A percentile compares a stretch with the other conserved stretches of the same genome.
Conservation (phyloP, 2,797 vertebrate species). For the Hylomyscus alleni region DNA sequence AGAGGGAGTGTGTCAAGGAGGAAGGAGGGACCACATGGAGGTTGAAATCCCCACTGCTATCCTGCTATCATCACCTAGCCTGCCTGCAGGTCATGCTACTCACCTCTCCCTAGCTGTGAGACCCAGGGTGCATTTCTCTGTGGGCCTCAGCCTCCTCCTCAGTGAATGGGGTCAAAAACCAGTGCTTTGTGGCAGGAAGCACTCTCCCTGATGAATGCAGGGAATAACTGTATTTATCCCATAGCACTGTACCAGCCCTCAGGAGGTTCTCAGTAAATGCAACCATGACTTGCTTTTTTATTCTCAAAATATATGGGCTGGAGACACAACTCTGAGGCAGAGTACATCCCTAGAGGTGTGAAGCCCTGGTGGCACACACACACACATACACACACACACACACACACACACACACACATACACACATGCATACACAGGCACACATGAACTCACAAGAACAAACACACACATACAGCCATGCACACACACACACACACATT, state of each 20-base stretch:
- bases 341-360: neutral
- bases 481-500: too few species aligned
- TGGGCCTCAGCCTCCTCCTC: neutral
- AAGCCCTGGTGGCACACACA: neutral
- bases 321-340: neutral
- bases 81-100: neutral
- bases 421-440: neutral
- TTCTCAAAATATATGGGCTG: slow-evolving; percentile 15
- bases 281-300: neutral
- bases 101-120: neutral
- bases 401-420: neutral
- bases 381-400: neutral
- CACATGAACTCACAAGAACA: neutral
- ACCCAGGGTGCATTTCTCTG: neutral
- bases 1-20: neutral
- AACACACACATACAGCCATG: neutral
- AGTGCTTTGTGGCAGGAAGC: neutral
- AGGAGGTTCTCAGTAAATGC: neutral
- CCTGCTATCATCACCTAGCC: neutral
- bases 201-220: too few species aligned
- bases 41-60: neutral
- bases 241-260: neutral
- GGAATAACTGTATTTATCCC: neutral
- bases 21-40: neutral
- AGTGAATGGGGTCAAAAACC: neutral